Percentiles rank a stretch among this genome's conserved stretches.
Evolutionary conservation across 2,797 vertebrate genomes (phyloP).

Genomic region (Oreonectes daqikongensis): DNA sequence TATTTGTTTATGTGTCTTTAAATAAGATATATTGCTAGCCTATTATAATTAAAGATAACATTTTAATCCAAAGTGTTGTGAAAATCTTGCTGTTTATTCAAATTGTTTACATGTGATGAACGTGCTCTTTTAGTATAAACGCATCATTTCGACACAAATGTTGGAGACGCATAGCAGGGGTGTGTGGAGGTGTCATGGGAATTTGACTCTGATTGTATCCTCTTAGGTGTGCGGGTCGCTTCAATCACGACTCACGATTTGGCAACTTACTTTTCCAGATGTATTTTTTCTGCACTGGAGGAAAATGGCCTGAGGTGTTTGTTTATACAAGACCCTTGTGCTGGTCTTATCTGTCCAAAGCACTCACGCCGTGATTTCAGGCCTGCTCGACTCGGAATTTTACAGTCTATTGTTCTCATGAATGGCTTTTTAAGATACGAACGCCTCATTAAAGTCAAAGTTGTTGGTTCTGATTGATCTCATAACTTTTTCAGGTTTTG

Average conservation of each 20-base stretch:
- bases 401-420: constrained; percentile 76
- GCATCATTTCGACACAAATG: neutral
- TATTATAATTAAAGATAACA: too few species aligned
- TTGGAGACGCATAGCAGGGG: neutral
- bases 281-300: constrained; percentile 56
- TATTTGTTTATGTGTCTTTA: too few species aligned
- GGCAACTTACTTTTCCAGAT: constrained; percentile 78
- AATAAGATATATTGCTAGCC: too few species aligned
- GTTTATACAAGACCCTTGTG: constrained; percentile 74
- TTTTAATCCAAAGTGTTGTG: too few species aligned
- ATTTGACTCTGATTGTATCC: constrained; percentile 67
- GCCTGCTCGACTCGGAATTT: constrained; percentile 69
- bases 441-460: constrained; percentile 67
- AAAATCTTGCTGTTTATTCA: neutral
- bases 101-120: neutral
- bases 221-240: constrained; percentile 60
- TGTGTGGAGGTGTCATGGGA: constrained; percentile 63
- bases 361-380: constrained; percentile 82
- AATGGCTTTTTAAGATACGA: constrained; percentile 75
- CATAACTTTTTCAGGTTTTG: neutral
- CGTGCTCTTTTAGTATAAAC: neutral
- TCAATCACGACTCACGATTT: constrained; percentile 81
- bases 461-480: constrained; percentile 59
- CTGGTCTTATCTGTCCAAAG: constrained; percentile 76
- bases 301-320: constrained; percentile 69